Evolutionary conservation across 1,140 invertebrate genomes (phyloP).

Genomic region (Procambarus virginalis): DNA sequence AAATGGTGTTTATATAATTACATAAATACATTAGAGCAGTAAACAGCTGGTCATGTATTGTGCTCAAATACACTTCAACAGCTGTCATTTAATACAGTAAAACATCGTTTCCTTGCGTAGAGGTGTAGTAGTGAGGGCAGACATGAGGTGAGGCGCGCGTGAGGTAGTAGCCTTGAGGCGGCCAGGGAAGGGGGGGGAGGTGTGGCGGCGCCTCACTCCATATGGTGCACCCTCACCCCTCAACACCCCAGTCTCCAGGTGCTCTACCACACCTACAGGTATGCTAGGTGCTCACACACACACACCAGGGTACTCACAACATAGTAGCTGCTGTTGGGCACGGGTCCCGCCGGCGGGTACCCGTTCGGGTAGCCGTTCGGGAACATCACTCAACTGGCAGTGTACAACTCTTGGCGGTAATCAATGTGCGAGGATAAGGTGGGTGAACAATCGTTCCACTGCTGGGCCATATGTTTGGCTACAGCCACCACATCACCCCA

Average conservation of each 20-base stretch:
- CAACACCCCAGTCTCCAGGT: too few species aligned
- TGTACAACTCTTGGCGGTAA: conserved; percentile 6
- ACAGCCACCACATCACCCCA: conserved; percentile 38
- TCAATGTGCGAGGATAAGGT: conserved; percentile 28
- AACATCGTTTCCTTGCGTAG: too few species aligned
- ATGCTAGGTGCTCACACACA: too few species aligned
- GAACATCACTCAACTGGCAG: conserved; percentile 44
- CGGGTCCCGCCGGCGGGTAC: conserved; percentile 55
- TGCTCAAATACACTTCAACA: too few species aligned
- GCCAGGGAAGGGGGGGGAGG: too few species aligned
- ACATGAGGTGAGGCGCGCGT: too few species aligned
- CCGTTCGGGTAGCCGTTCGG: conserved; percentile 56
- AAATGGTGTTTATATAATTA: too few species aligned
- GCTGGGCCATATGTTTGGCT: conserved; percentile 63
- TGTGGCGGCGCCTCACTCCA: background rate
- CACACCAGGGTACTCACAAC: conserved; percentile 17
- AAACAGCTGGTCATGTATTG: too few species aligned
- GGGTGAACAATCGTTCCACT: conserved; percentile 45
- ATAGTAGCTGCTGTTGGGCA: conserved; percentile 47
- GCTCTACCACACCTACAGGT: too few species aligned
- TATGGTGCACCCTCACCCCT: background rate
- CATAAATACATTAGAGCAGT: too few species aligned
- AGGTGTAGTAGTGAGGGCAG: too few species aligned
- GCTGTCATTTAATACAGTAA: too few species aligned
- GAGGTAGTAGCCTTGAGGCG: background rate